Base-by-base conservation (phyloP, 2,888 invertebrate species). In the Heliconius sara region DNA sequence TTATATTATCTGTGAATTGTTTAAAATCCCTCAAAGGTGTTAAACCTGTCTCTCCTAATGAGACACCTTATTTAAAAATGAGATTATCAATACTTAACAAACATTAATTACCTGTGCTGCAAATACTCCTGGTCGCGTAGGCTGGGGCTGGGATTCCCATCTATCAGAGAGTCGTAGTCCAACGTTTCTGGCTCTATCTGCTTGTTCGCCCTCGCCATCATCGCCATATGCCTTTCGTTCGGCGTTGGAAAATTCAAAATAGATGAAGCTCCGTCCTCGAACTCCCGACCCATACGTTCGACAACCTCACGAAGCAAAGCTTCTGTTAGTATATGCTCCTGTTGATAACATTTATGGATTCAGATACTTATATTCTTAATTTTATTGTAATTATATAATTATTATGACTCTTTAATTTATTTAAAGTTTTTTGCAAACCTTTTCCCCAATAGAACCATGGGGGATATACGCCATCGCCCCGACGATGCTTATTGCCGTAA, bases 81-180 rank as follows among this genome's bases (percentile, higher is more conserved):
- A 16, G 22, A 57, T 22, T 2, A 57, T 22, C 10, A n/a, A 39
- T 39, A 68, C 6, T 68, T 13, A n/a, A 43, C 30, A 67, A 68
- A 43, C 39, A n/a, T 16, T 39, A 1, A 30, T 39, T 83, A 95
- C 95, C 97, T 98, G 91, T 98, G 98, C 88, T 97, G 97, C 85
- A 98, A 88, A 88, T 97, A 98, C 89, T 99, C 98, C 87, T 98
- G 98, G 91, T 98, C 98, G 43, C 99, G 96, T 82, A 98, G 95
- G 84, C 97, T 97, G 7, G 98, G 98, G 91, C 96, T 97, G 25
- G 97, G 96, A 90, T 96, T 97, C 57, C 96, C 95, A 70, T 96
- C 96, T 82, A 97, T 96, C 34, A 97, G 90, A 30, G 96, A 96
- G 83, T 97, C 97, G 88, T 97, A 98, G 89, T 98, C 97, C 84